Conservation (phyloP, 2,888 invertebrate genomes). For the Opisthograptis luteolata region DNA sequence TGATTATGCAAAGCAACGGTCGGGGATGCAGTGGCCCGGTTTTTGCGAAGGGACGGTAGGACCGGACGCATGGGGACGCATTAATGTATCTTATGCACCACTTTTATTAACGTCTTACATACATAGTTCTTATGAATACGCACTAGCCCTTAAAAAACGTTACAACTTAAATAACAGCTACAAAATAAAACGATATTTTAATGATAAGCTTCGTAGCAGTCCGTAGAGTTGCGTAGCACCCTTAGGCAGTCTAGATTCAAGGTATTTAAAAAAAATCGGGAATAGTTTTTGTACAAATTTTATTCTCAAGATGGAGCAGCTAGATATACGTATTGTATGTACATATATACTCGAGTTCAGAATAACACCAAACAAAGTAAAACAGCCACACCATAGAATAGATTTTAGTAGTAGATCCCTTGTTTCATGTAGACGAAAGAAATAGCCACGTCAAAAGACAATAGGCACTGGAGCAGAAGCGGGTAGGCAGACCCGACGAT, state of each 20-base stretch:
- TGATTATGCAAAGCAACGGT: conserved; percentile 77
- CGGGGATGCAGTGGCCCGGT: conserved; percentile 72
- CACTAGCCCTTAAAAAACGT: conserved; percentile 2
- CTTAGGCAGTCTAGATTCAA: not conserved
- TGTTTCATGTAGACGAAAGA: conserved; percentile 40
- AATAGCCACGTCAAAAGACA: conserved; percentile 49
- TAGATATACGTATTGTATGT: not conserved
- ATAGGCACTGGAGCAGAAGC: conserved; percentile 39
- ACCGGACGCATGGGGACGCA: conserved; percentile 55
- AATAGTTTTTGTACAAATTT: too few relatives aligned
- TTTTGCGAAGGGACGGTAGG: conserved; percentile 66
- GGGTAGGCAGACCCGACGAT: conserved; percentile 45
- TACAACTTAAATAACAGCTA: not conserved
- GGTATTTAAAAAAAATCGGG: too few relatives aligned
- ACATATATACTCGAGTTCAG: not conserved
- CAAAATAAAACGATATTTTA: not conserved
- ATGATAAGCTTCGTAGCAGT: not conserved
- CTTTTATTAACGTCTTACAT: not conserved
- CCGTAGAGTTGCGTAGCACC: conserved; percentile 4
- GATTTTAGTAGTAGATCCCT: conserved; percentile 20
- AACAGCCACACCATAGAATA: conserved; percentile 19
- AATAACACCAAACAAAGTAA: conserved; percentile 1
- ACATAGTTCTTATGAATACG: not conserved
- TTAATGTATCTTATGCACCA: conserved; percentile 6
- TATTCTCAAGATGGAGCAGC: not conserved